Base-by-base conservation (phyloP, 2,797 vertebrate genomes). In the Anguilla obscura region DNA sequence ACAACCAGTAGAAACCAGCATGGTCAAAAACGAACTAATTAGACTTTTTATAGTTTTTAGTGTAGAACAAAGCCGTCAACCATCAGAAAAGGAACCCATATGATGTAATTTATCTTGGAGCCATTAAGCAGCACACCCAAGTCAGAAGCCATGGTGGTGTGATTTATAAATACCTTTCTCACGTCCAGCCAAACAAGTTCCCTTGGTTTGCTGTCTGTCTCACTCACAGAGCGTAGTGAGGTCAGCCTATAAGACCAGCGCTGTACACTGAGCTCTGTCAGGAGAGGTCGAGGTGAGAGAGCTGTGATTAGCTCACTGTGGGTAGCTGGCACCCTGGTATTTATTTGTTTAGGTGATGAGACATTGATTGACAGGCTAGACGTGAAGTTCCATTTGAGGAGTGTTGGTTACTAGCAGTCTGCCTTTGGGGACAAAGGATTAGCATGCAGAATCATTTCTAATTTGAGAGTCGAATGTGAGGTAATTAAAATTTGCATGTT, bases 401-500 rank as follows among this genome's bases (percentile, higher is more conserved):
- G 24, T 0, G 48, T 21, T 27, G 60, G 48, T 7, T 50, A 48
- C 24, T 69, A 14, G 7, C 66, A 66, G 52, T 27, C 80, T 33
- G 87, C 45, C 40, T 24, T 33, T n/a, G 4, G 21, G 58, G n/a
- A 48, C 48, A 33, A 21, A 16, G 52, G 24, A 85, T 48, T 21
- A 40, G 48, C 87, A 30, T 30, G 58, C 48, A 33, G 63, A 6
- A 14, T 33, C 21, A 3, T 48, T 24, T 60, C 33, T 40, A 16
- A 9, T 52, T 33, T 58, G n/a, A 60, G 30, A 66, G 45, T n/a
- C 33, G 79, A n/a, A 50, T 48, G 76, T 24, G n/a, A 45, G 30
- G 79, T 69, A 56, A 21, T 79, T 87, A 82, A 60, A 82, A 84
- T 87, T 45, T 84, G 40, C 86, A 50, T 87, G 30, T 87, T n/a